Base-by-base conservation (phyloP, 2,797 vertebrate genomes). In the Dipus sagitta region DNA sequence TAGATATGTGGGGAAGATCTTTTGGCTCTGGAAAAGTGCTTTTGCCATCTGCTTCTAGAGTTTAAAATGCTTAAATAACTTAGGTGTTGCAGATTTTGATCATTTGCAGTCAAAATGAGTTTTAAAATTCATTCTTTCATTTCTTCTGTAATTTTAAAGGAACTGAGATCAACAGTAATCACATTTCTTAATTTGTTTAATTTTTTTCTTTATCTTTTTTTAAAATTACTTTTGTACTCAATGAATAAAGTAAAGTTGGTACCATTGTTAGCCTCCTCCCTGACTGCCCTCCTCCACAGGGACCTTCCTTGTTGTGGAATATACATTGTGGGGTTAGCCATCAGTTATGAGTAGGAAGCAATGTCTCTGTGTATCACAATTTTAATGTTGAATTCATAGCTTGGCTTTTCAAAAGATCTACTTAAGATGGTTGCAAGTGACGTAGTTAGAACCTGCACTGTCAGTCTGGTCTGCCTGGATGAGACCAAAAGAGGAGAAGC, bases 41-140 rank as follows among this genome's bases (percentile, higher is more conserved):
- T 94, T 78, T 83, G 32, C 23, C 30, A 14, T 17, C 52, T 17
- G 90, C 20, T 64, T 26, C 34, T 85, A 8, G n/a, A 86, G n/a
- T 12, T 8, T 34, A 34, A 90, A 91, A 62, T n/a, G 64, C 74
- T 75, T 32, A 93, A 68, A 76, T 20, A 34, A 30, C 6, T 62
- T 2, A 14, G 60, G 68, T 75, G 30, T 86, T 81, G 17, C 47
- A 34, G 60, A 72, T 64, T 42, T 93, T 96, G 71, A 71, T 94
- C 38, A 90, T 62, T 77, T 93, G 86, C 84, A 70, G 1, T 62
- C 91, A 74, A 93, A 87, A 85, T 34, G 38, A 52, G 21, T 68
- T 78, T 81, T 74, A 20, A 21, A 77, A 79, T 92, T 92, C 28
- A 79, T 86, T 92, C 15, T 54, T 86, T 84, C 58, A 67, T 85